Conservation (phyloP, 2,888 invertebrate genomes). For the Drosophila rubida region DNA sequence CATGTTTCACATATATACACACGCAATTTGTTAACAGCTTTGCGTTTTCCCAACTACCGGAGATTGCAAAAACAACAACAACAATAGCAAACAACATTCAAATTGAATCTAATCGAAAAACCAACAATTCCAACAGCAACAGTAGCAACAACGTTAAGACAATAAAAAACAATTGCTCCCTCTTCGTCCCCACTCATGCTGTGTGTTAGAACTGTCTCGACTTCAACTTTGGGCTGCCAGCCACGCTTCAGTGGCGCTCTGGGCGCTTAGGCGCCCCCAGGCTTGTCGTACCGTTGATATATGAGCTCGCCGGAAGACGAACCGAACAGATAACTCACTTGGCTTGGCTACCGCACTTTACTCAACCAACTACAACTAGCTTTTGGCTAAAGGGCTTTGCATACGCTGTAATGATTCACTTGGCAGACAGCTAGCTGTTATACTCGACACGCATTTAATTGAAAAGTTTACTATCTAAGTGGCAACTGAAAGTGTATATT, state of each 20-base stretch:
- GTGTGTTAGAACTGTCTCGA: conserved; percentile 72
- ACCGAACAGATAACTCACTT: conserved; percentile 65
- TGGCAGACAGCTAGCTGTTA: neutral
- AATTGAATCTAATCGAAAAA: conserved; percentile 67
- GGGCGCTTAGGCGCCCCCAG: conserved; percentile 27
- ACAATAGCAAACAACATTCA: conserved; percentile 21
- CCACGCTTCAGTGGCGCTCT: conserved; percentile 77
- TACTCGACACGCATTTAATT: no score
- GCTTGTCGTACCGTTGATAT: conserved; percentile 55
- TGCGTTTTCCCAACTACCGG: conserved; percentile 73
- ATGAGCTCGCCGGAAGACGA: conserved; percentile 58
- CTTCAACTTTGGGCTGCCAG: conserved; percentile 51
- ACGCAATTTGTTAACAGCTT: conserved; percentile 75
- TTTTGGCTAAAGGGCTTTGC: neutral
- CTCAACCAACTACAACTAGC: conserved; percentile 23
- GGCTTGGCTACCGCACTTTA: conserved; percentile 46
- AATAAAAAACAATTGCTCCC: conserved; percentile 27
- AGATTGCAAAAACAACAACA: conserved; percentile 67
- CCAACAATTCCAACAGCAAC: conserved; percentile 3
- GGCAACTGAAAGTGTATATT: no score
- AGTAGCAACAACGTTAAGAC: conserved; percentile 61
- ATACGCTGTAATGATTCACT: conserved; percentile 1
- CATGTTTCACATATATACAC: conserved; percentile 32
- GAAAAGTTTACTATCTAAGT: no score
- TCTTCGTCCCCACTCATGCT: neutral